phyloP scores from a whole-genome alignment of 2,113 vertebrate genomes.

The Platysternon megacephalum region DNA sequence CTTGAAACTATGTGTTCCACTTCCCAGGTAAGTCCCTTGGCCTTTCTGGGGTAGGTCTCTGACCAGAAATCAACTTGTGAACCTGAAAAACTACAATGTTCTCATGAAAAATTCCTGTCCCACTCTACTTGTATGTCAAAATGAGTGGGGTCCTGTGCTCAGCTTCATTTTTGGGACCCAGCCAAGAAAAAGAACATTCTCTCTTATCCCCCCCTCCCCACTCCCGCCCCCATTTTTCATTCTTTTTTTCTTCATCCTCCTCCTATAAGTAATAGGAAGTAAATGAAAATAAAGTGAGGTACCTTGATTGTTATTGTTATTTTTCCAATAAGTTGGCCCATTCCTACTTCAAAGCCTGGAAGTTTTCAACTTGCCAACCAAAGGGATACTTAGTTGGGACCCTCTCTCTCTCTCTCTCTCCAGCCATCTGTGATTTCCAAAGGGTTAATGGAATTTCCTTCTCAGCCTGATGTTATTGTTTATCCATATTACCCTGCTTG shows the following conservation, averaged over 20 bases:
- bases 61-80: neutral
- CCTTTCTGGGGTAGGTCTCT: neutral
- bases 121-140: neutral
- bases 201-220: no score
- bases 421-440: neutral
- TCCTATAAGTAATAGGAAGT: no score
- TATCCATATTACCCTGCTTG: conserved; percentile 17
- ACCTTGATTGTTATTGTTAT: no score
- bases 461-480: conserved; percentile 32
- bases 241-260: no score
- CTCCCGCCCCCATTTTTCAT: no score
- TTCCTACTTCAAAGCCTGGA: neutral
- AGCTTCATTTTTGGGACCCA: no score
- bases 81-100: neutral
- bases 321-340: neutral
- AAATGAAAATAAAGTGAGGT: no score
- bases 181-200: no score
- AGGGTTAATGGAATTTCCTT: conserved; percentile 24
- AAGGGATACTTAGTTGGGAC: neutral
- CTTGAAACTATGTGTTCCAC: neutral
- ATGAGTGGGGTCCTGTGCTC: neutral
- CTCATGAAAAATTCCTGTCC: neutral
- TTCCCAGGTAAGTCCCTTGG: neutral
- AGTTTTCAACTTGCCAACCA: neutral
- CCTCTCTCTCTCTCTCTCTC: neutral